phyloP scores from a whole-genome alignment of 2,797 vertebrate genomes.

The Sciaenops ocellatus region DNA sequence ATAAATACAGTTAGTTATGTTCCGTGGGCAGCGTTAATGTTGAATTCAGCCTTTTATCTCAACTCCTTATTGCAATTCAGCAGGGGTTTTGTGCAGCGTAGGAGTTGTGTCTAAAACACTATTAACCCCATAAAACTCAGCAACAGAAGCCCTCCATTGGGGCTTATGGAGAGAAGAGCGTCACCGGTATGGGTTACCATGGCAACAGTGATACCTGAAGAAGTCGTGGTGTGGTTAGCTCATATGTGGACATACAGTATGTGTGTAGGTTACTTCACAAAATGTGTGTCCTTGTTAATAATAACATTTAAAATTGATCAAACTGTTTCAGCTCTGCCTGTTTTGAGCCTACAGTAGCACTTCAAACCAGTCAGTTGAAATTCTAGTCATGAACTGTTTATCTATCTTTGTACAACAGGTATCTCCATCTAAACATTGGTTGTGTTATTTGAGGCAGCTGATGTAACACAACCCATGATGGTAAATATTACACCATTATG shows the following conservation, averaged over 20 bases:
- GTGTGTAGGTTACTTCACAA: not conserved
- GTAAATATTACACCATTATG: not conserved
- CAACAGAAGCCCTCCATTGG: constrained; percentile 6
- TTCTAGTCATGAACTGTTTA: not conserved
- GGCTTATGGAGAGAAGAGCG: not conserved
- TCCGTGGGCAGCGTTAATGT: constrained; percentile 30
- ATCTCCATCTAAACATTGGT: not conserved
- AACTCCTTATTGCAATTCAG: constrained; percentile 28
- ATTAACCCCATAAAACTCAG: constrained; percentile 39
- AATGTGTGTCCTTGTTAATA: not conserved
- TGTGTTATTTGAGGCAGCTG: not conserved
- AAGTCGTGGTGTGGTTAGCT: not conserved
- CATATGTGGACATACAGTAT: not conserved
- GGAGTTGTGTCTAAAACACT: constrained; percentile 21
- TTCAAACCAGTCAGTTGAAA: not conserved
- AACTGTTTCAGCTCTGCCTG: not conserved
- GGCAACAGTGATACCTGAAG: constrained; percentile 37
- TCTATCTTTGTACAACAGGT: not conserved
- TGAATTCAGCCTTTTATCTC: constrained; percentile 51
- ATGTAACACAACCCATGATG: not conserved
- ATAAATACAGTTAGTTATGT: constrained; percentile 55
- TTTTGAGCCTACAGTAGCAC: not conserved
- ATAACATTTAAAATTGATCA: not conserved
- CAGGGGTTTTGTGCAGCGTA: not conserved
- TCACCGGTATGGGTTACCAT: constrained; percentile 37